Evolutionary conservation across 2,888 invertebrate genomes (phyloP), one percentile per base, ranked within the genome.

Genomic region (Criorhina ranunculi): DNA sequence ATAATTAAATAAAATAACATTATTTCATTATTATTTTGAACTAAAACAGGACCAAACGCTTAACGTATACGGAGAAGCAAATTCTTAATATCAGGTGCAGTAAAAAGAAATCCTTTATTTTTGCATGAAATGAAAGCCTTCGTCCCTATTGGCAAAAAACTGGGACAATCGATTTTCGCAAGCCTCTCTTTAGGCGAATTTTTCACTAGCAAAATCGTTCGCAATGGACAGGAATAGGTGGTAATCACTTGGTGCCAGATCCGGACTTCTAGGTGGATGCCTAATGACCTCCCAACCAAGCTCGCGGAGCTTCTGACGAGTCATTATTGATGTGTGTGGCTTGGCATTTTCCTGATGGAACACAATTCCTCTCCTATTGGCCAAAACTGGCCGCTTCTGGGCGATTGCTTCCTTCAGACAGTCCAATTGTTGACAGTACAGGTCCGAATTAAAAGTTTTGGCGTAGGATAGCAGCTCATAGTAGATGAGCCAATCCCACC

Each of bases 311-410:
- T 44, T 44, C 17, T 44, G 44, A 6, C 44, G 44, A 44, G 17
- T 44, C 17, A 17, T 7, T 17, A 44, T 17, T 7, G 44, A 44
- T 44, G 44, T 44, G 44, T 17, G 44, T 44, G 17, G 44, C 44
- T 17, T 44, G 15, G 15, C 44, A 7, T 44, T 44, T 4, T 15
- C 44, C 17, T 44, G 24, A 24, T 24, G 24, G 24, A 24, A 24
- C 24, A 33, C 33, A 33, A 33, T 33, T 33, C 51, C 67, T 49
- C 72, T 82, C 29, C 79, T 64, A 44, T 79, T 86, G 69, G 40
- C 53, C 75, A 79, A 73, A 72, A 55, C 66, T 83, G 78, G 72
- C 49, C 66, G 72, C 80, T 86, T 86, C 62, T 86, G 77, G 17
- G 69, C 57, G 76, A 85, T 75, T 75, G 69, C 78, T 75, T 69